Evolutionary conservation across 2,888 invertebrate species (phyloP), one percentile per base, ranked within the genome.

Genomic region (Penaeus monodon): DNA sequence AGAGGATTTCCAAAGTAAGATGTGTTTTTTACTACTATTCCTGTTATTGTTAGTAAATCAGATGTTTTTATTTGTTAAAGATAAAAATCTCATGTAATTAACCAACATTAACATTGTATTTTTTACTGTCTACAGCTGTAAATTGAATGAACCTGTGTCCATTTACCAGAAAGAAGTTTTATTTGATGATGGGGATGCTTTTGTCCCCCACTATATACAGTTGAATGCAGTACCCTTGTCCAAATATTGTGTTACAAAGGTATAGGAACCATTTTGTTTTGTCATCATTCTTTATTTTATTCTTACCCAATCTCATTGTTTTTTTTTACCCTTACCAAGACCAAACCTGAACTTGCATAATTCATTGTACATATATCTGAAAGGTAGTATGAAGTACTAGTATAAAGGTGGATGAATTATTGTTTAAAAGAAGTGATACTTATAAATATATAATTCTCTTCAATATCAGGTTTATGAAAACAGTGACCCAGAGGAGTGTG

Each of bases 101-200:
- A 20, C 57, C 57, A 57, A 17, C 57, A 57, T 57, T 57, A 57
- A 57, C 57, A 57, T 57, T 78, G 27, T 27, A 64, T 49, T 44
- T n/a, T 38, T 27, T 76, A n/a, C 77, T 68, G 12, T 68, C 44
- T n/a, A 29, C 81, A 88, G 88, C 14, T 88, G 88, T 44, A 80
- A 77, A 24, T 12, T 64, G n/a, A 64, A n/a, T 70, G 64, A 81
- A 8, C 81, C 84, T 6, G 81, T 86, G 14, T 57, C 84, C 38
- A 27, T 89, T 22, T 85, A 78, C 68, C 87, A 89, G 80, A 84
- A 84, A 66, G 87, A 89, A 33, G 85, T 89, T 24, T 86, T 89
- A 27, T 78, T 89, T 57, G 79, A 63, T 29, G 74, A 87, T 29
- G 80, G 81, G 12, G 70, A 81, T n/a, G 84, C 84, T 0, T 89